phyloP scores from a whole-genome alignment of 2,888 invertebrate species.

The Tetrapedia diversipes region DNA sequence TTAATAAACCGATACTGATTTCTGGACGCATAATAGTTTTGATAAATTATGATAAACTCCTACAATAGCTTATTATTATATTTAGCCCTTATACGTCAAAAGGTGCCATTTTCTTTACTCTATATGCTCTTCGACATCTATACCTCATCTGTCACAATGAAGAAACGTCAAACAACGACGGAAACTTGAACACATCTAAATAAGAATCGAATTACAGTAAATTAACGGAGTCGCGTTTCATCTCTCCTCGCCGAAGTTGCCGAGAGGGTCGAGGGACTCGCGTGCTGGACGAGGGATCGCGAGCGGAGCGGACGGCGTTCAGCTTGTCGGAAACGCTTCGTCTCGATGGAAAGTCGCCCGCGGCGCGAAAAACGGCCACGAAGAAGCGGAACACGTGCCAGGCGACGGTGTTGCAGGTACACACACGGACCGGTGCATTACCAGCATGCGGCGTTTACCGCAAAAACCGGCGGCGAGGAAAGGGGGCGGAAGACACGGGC shows the following conservation, averaged over 20 bases:
- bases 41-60: no score
- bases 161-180: no score
- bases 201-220: background rate
- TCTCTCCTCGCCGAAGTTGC: background rate
- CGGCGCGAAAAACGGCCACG: constrained; percentile 44
- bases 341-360: constrained; percentile 31
- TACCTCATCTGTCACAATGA: no score
- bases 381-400: constrained; percentile 57
- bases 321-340: constrained; percentile 33
- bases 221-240: background rate
- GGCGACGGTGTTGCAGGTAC: constrained; percentile 1
- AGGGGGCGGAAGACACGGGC: constrained; percentile 14
- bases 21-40: no score
- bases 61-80: no score
- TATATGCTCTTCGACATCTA: no score
- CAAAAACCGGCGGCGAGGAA: constrained; percentile 50
- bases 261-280: background rate
- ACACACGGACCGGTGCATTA: constrained; percentile 46
- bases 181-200: background rate
- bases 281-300: background rate
- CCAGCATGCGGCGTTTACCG: constrained; percentile 55
- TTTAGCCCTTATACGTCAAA: no score
- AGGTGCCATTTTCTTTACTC: no score
- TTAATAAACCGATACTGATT: no score
- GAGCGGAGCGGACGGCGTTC: constrained; percentile 22